These are phyloP conservation scores for Clarias macrocephalus DNA, from an alignment of 2,113 vertebrate genomes.

Conservation along the genomic window DNA sequence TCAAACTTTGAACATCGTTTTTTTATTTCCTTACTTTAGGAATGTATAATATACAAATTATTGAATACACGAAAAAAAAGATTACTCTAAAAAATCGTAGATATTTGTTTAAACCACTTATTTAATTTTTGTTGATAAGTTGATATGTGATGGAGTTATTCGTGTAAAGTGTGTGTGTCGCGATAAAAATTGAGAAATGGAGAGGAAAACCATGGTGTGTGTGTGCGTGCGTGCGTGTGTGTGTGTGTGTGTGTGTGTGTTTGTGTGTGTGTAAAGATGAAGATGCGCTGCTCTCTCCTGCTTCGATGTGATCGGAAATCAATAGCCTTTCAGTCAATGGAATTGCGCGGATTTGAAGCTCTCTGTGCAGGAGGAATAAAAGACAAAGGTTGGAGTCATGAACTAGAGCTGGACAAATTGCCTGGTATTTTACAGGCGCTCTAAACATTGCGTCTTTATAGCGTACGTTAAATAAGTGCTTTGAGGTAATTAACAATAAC, in stretches of 20 bases:
- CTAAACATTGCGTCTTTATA: not conserved
- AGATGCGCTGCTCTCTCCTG: conserved; percentile 15
- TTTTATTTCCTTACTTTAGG: not conserved
- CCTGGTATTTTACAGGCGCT: not conserved
- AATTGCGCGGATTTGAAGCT: conserved; percentile 39
- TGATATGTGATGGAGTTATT: no score
- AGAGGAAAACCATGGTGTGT: conserved; percentile 15
- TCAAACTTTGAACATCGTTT: conserved; percentile 5
- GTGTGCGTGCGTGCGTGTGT: not conserved
- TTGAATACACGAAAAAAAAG: no score
- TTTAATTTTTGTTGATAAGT: not conserved
- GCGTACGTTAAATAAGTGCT: not conserved
- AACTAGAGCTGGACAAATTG: conserved; percentile 15
- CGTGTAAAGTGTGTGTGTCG: not conserved
- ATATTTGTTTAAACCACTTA: not conserved
- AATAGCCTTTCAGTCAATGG: conserved; percentile 52
- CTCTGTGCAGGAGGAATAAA: conserved; percentile 39
- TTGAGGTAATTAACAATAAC: not conserved
- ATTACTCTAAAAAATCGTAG: not conserved
- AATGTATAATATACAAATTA: not conserved
- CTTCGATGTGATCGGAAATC: conserved; percentile 58
- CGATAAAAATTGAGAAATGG: not conserved
- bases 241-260: not conserved
- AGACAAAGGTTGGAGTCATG: conserved; percentile 26
- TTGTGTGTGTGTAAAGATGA: conserved; percentile 1